phyloP scores from a whole-genome alignment of 2,888 invertebrate genomes.

The Bellardia pandia region DNA sequence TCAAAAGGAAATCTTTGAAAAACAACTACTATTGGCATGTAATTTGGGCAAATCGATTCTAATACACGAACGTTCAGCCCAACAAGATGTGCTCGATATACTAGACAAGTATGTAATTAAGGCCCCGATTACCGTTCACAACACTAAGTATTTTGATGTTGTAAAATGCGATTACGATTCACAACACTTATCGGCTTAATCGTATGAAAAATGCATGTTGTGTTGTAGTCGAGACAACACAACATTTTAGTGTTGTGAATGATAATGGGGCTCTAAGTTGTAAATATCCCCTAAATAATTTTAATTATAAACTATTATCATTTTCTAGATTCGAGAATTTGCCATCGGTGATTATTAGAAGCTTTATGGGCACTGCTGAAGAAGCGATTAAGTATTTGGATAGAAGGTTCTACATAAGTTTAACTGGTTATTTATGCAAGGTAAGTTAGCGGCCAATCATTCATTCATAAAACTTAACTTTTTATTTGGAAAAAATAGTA shows the following conservation, averaged over 20 bases:
- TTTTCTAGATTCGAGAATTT: constrained; percentile 83
- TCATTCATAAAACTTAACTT: not conserved
- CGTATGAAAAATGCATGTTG: no score
- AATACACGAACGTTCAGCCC: constrained; percentile 96
- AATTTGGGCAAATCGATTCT: constrained; percentile 94
- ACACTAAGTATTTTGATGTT: no score
- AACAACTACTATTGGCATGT: constrained; percentile 94
- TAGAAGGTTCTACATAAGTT: constrained; percentile 93
- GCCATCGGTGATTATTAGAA: constrained; percentile 95
- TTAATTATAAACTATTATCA: not conserved
- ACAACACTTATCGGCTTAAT: no score
- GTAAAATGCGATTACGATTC: no score
- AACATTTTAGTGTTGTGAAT: no score
- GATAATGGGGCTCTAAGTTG: no score
- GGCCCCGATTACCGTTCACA: no score
- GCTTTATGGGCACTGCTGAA: constrained; percentile 94
- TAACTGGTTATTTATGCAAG: constrained; percentile 87
- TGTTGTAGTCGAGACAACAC: no score
- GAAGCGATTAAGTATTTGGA: constrained; percentile 93
- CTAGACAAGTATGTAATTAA: constrained; percentile 84
- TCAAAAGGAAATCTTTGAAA: constrained; percentile 93
- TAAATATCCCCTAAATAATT: not conserved
- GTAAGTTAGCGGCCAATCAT: constrained; percentile 63
- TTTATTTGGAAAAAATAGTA: no score
- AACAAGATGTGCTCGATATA: constrained; percentile 92